Base-by-base conservation (phyloP, 2,888 invertebrate genomes). In the Eurytoma californica region DNA sequence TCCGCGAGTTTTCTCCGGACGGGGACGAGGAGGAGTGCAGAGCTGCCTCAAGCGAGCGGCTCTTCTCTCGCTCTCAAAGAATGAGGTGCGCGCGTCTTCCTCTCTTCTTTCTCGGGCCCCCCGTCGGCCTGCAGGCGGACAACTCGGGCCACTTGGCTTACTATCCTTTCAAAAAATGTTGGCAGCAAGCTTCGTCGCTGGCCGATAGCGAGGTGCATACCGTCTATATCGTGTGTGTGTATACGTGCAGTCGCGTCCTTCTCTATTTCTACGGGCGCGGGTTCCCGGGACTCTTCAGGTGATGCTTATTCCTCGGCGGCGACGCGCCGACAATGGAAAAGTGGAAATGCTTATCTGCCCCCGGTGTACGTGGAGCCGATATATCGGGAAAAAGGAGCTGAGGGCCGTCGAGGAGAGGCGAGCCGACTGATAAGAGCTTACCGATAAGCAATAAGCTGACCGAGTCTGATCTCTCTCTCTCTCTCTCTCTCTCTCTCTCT, bases 101-200 rank as follows among this genome's bases (percentile, higher is more conserved):
- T 16, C 63, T 39, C 12, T 18, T 13, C 53, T 58, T 18, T 13
- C 53, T 58, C 53, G 57, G 14, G 53, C 24, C 53, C 70, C 63
- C 61, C 61, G 16, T 65, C 57, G 65, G 58, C 28, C n/a, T 58
- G 66, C 30, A 39, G 39, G 39, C 65, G 67, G 28, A 47, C 63
- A 39, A 63, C 49, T 63, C 69, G 24, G 28, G 18, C 53, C 39
- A 13, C 58, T 20, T 55, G 68, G 61, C 69, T 57, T 73, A 61
- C 63, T 68, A 53, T 18, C 72, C 61, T 61, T 72, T 72, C 72
- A 58, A 65, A 72, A 77, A 77, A 77, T 72, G 51, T 66, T 78
- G 49, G 65, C 77, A 69, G 30, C 39, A 3, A 16, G 4, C 12
- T 30, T 61, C 13, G 49, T 51, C 28, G 51, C 18, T 4, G 7